Evolutionary conservation across 1,140 invertebrate genomes (phyloP), one percentile per base, ranked within the genome.

Genomic region (Lineus longissimus): DNA sequence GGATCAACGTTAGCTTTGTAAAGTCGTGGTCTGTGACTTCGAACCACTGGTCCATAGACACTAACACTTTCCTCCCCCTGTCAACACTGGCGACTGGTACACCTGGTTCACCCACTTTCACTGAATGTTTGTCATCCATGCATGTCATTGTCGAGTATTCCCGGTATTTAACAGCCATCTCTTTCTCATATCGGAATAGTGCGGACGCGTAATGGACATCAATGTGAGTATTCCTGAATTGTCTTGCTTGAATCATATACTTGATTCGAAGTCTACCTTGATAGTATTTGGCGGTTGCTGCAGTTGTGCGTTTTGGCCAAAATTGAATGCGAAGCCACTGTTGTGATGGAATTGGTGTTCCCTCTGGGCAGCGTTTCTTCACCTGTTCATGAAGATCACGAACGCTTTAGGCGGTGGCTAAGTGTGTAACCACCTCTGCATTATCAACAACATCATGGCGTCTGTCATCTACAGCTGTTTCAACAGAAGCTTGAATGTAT

Each of bases 121-220:
- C 27, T 11, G 60, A 29, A 62, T 70, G 68, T 45, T 72, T 72
- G 64, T 72, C 70, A 66, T 72, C 70, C 54, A 72, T 65, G 25
- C 47, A 62, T 7, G 65, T 30, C 45, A 68, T 55, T 2, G 40
- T 43, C 22, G 45, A 23, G 40, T 62, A 29, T 19, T 70, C 61
- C 19, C 58, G 54, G 31, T 57, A 69, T 29, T 59, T 67, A 0
- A 72, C 55, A 23, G 66, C 59, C 2, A 70, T 56, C 55, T 68
- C 58, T 27, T 63, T 66, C 17, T 45, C 9, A 57, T 70, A 72
- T 11, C 45, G 15, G 55, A 66, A 71, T 0, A 63, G 22, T 22
- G 70, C 65, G 9, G 60, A 43, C 19, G 60, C 66, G 66, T 69
- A 69, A 51, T 70, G 66, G 2, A 19, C 23, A 55, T 70, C 70